These are phyloP conservation scores for Xestia xanthographa DNA, from an alignment of 2,888 invertebrate species.

Conservation along the genomic window DNA sequence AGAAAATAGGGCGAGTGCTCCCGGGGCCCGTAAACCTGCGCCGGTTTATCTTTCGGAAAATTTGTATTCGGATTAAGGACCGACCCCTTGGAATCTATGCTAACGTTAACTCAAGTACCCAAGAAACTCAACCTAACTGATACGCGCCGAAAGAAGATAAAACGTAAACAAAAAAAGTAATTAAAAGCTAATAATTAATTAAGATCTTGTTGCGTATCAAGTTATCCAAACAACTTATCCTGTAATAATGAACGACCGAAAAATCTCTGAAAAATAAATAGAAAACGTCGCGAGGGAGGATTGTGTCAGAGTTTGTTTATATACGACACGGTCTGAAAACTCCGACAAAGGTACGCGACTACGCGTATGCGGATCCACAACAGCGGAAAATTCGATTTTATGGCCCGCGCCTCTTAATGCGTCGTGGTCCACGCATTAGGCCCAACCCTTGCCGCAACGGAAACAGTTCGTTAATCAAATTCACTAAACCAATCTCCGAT, in stretches of 20 bases:
- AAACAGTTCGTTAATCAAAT: slow-evolving; percentile 87
- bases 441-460: slow-evolving; percentile 84
- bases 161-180: slow-evolving; percentile 58
- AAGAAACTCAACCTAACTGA: slow-evolving; percentile 68
- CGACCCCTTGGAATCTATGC: slow-evolving; percentile 74
- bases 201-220: slow-evolving; percentile 36
- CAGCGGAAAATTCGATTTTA: slow-evolving; percentile 89
- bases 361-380: slow-evolving; percentile 74
- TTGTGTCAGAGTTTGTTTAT: slow-evolving; percentile 76
- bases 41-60: slow-evolving; percentile 85
- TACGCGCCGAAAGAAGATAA: slow-evolving; percentile 46
- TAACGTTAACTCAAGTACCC: slow-evolving; percentile 74
- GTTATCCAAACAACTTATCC: slow-evolving; percentile 13
- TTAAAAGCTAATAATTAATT: slow-evolving; percentile 48
- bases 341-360: slow-evolving; percentile 74
- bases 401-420: slow-evolving; percentile 84
- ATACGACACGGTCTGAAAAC: slow-evolving; percentile 84
- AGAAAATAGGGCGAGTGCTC: slow-evolving; percentile 69
- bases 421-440: slow-evolving; percentile 78
- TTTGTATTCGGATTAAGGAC: slow-evolving; percentile 79
- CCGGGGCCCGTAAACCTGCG: slow-evolving; percentile 75
- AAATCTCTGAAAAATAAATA: slow-evolving; percentile 53
- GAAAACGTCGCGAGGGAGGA: slow-evolving; percentile 52
- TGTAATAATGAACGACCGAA: not conserved
- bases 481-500: slow-evolving; percentile 85